A percentile compares a stretch with the other conserved stretches of the same genome.
Conservation (phyloP, 2,797 vertebrate species). For the Microcaecilia unicolor region DNA sequence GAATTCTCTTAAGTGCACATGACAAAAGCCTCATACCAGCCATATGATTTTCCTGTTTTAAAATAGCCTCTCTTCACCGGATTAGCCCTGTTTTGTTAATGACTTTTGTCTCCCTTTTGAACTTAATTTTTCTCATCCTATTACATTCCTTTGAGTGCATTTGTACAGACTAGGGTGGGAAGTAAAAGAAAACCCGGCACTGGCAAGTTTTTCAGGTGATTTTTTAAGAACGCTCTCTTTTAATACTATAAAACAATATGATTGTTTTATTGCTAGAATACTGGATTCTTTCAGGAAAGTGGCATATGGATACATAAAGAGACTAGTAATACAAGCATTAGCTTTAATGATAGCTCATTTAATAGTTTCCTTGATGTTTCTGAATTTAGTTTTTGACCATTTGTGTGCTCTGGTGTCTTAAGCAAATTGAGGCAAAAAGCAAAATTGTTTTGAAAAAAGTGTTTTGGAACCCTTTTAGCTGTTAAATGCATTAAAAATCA, state of each 20-base stretch:
- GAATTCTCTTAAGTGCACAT: slow-evolving; percentile 60
- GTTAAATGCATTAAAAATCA: background rate
- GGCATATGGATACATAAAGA: too few relatives aligned
- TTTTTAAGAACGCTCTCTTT: slow-evolving; percentile 16
- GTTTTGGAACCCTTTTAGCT: background rate
- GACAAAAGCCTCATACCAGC: slow-evolving; percentile 78
- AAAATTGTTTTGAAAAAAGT: background rate
- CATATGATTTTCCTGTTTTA: slow-evolving; percentile 78
- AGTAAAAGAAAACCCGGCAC: too few relatives aligned
- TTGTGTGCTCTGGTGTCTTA: slow-evolving; percentile 1
- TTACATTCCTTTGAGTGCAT: slow-evolving; percentile 58
- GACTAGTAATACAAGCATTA: too few relatives aligned
- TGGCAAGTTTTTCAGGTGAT: slow-evolving; percentile 21
- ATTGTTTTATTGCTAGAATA: slow-evolving; percentile 20
- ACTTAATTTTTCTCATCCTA: slow-evolving; percentile 72
- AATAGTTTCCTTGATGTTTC: slow-evolving; percentile 23
- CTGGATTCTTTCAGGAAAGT: too few relatives aligned
- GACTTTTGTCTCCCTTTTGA: slow-evolving; percentile 82
- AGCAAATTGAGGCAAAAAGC: background rate
- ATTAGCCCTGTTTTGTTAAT: slow-evolving; percentile 92
- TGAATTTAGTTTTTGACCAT: slow-evolving; percentile 10
- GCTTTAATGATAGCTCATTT: too few relatives aligned
- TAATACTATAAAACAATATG: slow-evolving; percentile 13
- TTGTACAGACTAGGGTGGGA: slow-evolving; percentile 44
- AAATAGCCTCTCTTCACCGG: slow-evolving; percentile 82